Percentiles rank a stretch among this genome's conserved stretches.
These are phyloP conservation scores for Capitulum mitella DNA, from an alignment of 2,888 invertebrate genomes.

Conservation along the genomic window DNA sequence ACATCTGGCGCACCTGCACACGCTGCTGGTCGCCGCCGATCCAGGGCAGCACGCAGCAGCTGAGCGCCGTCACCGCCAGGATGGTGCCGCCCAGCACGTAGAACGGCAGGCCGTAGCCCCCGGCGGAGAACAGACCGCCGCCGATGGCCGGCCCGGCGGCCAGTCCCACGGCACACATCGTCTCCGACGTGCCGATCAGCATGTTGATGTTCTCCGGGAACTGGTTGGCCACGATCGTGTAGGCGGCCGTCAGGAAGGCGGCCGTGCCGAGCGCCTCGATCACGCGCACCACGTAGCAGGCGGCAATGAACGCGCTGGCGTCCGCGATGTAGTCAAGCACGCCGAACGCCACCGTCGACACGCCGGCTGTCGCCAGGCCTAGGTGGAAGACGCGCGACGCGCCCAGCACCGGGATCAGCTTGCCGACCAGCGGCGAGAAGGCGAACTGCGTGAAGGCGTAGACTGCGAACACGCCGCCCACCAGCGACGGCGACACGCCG, in stretches of 20 bases:
- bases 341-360: constrained; percentile 11
- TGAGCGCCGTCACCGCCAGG: background rate
- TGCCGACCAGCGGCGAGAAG: background rate
- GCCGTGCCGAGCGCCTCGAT: constrained; percentile 16
- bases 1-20: background rate
- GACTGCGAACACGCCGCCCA: constrained; percentile 8
- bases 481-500: background rate
- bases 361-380: background rate
- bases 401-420: background rate
- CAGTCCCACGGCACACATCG: background rate
- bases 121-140: constrained; percentile 2
- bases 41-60: constrained; percentile 41
- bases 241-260: constrained; percentile 7
- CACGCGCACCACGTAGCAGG: background rate
- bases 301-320: background rate
- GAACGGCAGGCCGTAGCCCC: constrained; percentile 23
- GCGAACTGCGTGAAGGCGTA: background rate
- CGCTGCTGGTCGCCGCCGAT: background rate
- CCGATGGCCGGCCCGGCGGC: constrained; percentile 16
- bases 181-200: background rate
- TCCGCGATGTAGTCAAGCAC: background rate
- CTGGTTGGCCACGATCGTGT: constrained; percentile 21
- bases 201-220: constrained; percentile 12
- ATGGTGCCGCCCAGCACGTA: constrained; percentile 15
- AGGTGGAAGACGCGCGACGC: constrained; percentile 6